Evolutionary conservation across 30 jellyfish, hydroid and myxozoan species (phyloP), one percentile per base, ranked within the genome.

Genomic region (Chironex yamaguchii): DNA sequence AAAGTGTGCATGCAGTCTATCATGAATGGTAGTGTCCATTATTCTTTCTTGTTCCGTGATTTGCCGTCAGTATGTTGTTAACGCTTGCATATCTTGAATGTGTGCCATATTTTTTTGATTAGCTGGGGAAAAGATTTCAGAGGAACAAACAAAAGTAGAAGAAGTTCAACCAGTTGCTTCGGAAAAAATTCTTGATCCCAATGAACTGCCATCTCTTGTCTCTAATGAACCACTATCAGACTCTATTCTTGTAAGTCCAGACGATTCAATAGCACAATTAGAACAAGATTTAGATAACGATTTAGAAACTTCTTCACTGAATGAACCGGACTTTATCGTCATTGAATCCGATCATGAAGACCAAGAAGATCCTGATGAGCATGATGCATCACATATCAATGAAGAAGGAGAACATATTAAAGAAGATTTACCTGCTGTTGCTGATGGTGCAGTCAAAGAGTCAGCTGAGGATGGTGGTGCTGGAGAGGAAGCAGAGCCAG

Each of bases 171-270:
- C n/a, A n/a, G n/a, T n/a, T n/a, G n/a, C n/a, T n/a, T n/a, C n/a
- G n/a, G n/a, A n/a, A n/a, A n/a, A n/a, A n/a, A n/a, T n/a, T n/a
- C n/a, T n/a, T n/a, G n/a, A n/a, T n/a, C n/a, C n/a, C n/a, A 63
- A 9, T 3, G 50, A 63, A 24, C 77, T 2, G 20, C 49, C 52
- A 21, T 12, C 27, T 63, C 50, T 2, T 2, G 31, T 63, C 31
- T 9, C 4, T 2, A 63, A 63, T 63, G 77, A 21, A 12, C 28
- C 28, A 26, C 79, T 80, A 17, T 64, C 91, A 62, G 91, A 80
- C n/a, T 64, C 91, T 2, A 75, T 80, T 23, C 33, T 80, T 63
- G 91, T 80, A 1, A 64, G 67, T 80, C 62, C 91, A 24, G 67
- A 50, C 50, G 91, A 80, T 67, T 64, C 91, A 2, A 76, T 80